These are phyloP conservation scores for Pangasius djambal DNA, from an alignment of 2,797 vertebrate genomes.

Conservation along the genomic window DNA sequence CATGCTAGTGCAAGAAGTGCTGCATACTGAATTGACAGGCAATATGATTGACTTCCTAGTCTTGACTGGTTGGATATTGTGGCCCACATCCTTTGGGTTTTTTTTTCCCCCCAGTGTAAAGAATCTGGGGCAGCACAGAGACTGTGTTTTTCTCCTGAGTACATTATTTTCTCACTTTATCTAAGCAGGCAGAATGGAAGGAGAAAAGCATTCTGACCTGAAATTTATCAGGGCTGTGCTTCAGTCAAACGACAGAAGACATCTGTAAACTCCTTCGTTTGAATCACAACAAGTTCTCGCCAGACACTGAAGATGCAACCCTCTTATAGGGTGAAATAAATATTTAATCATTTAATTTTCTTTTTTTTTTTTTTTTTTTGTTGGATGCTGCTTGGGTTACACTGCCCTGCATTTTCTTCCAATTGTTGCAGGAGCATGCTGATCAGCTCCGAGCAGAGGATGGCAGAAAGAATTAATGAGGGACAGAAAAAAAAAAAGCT, in stretches of 20 bases:
- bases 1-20: no score
- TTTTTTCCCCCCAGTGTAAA: not conserved
- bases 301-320: constrained; percentile 24
- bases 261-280: constrained; percentile 24
- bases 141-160: not conserved
- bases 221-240: constrained; percentile 4
- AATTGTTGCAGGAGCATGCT: not conserved
- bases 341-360: constrained; percentile 47
- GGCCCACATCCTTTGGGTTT: not conserved
- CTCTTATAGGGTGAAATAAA: constrained; percentile 38
- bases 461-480: not conserved
- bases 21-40: not conserved
- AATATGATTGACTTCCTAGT: not conserved
- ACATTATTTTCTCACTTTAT: not conserved
- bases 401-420: constrained; percentile 26
- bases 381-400: constrained; percentile 36
- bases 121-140: not conserved
- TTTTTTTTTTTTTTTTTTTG: not conserved
- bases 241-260: constrained; percentile 35
- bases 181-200: not conserved
- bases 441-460: not conserved
- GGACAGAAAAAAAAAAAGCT: not conserved
- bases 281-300: constrained; percentile 1
- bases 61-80: not conserved
- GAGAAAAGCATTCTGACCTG: not conserved